Percentiles rank a stretch among this genome's conserved stretches.
Conservation (phyloP, 2,797 vertebrate species). For the Novumbra hubbsi region DNA sequence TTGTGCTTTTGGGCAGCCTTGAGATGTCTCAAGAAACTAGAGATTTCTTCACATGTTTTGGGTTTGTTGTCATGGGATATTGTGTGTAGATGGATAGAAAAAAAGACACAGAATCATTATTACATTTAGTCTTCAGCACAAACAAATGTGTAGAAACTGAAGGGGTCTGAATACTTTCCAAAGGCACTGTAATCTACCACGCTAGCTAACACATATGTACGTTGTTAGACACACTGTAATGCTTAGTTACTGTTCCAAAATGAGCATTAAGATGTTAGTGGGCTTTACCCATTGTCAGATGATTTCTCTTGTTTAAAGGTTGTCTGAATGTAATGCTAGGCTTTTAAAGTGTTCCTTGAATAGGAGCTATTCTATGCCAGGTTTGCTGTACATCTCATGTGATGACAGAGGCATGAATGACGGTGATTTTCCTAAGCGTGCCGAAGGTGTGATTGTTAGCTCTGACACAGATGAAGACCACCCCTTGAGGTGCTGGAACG, state of each 20-base stretch:
- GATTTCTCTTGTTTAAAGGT: conserved; percentile 64
- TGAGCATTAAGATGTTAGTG: conserved; percentile 53
- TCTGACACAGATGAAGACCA: conserved; percentile 66
- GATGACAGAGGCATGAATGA: conserved; percentile 64
- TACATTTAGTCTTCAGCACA: too few relatives aligned
- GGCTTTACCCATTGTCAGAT: conserved; percentile 46
- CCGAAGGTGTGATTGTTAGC: conserved; percentile 72
- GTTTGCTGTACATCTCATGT: conserved; percentile 48
- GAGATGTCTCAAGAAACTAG: too few relatives aligned
- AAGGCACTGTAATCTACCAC: neutral
- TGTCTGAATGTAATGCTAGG: conserved; percentile 67
- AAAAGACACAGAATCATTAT: too few relatives aligned
- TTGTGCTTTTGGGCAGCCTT: too few relatives aligned
- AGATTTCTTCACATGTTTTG: too few relatives aligned
- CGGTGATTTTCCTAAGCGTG: conserved; percentile 62
- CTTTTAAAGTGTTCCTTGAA: conserved; percentile 58
- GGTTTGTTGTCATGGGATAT: too few relatives aligned
- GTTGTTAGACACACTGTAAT: neutral
- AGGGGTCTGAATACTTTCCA: too few relatives aligned
- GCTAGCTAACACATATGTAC: neutral
- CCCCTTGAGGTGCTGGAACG: conserved; percentile 61
- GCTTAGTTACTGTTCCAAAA: conserved; percentile 29
- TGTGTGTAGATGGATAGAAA: too few relatives aligned
- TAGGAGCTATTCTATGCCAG: conserved; percentile 63
- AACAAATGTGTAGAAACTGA: too few relatives aligned